Evolutionary conservation across 2,797 vertebrate genomes (phyloP).

Genomic region (Girardinus metallicus): DNA sequence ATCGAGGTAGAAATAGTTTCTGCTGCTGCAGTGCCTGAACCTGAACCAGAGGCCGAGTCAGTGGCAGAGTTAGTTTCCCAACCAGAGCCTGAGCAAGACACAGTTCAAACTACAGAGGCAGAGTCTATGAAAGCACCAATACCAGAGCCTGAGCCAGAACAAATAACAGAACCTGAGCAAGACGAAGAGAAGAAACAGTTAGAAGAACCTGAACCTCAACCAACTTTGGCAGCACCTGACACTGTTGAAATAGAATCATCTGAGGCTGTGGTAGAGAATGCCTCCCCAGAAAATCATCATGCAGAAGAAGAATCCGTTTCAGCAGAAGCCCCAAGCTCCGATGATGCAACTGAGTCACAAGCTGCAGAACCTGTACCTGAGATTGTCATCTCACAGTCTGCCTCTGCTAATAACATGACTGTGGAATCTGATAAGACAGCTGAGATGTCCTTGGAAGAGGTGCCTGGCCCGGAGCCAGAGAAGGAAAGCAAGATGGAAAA

Average conservation of each 20-base stretch:
- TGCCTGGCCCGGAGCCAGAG: slow-evolving; percentile 41
- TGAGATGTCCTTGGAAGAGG: slow-evolving; percentile 37
- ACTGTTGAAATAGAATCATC: slow-evolving; percentile 22
- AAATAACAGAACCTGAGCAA: slow-evolving; percentile 25
- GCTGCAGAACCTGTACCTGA: slow-evolving; percentile 71
- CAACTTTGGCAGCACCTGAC: slow-evolving; percentile 26
- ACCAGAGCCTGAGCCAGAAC: slow-evolving; percentile 22
- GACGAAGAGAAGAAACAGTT: slow-evolving; percentile 35
- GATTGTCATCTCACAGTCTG: slow-evolving; percentile 75
- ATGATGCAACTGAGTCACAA: slow-evolving; percentile 34
- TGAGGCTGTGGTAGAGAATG: slow-evolving; percentile 25
- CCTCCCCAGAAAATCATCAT: slow-evolving; percentile 17
- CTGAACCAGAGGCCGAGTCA: slow-evolving; percentile 31
- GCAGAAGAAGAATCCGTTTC: slow-evolving; percentile 42
- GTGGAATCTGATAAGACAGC: slow-evolving; percentile 48
- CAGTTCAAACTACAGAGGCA: slow-evolving; percentile 9
- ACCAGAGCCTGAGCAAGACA: slow-evolving; percentile 30
- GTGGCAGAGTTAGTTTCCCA: slow-evolving; percentile 43
- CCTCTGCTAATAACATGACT: slow-evolving; percentile 51
- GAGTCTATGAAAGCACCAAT: slow-evolving; percentile 15
- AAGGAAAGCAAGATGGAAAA: slow-evolving; percentile 74
- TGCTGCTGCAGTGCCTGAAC: not conserved
- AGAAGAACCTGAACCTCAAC: slow-evolving; percentile 36
- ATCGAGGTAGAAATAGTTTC: not conserved
- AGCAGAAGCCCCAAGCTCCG: slow-evolving; percentile 26